These are phyloP conservation scores for Linyphia triangularis DNA, from an alignment of 2,888 invertebrate species.

Conservation along the genomic window DNA sequence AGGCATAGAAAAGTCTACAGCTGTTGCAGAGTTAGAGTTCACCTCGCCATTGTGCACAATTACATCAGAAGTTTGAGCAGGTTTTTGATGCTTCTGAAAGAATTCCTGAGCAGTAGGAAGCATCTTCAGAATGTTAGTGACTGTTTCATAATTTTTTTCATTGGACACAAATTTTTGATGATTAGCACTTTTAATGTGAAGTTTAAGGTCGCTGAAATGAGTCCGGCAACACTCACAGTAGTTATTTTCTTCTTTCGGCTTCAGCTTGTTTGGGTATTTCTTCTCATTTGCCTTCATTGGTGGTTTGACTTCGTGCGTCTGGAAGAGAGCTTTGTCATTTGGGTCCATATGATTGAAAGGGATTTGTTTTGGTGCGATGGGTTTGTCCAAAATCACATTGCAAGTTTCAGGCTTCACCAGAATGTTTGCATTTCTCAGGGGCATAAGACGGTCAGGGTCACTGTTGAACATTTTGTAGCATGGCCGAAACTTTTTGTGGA, in stretches of 20 bases:
- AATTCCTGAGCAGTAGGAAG: conserved; percentile 67
- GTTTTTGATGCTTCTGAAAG: conserved; percentile 50
- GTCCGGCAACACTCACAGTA: conserved; percentile 70
- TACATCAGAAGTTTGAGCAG: conserved; percentile 4
- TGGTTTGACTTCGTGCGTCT: conserved; percentile 23
- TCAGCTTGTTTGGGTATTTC: conserved; percentile 34
- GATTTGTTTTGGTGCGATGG: conserved; percentile 27
- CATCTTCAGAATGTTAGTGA: conserved; percentile 63
- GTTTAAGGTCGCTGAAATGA: conserved; percentile 61
- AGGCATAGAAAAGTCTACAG: conserved; percentile 30
- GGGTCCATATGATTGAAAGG: conserved; percentile 47
- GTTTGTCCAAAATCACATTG: conserved; percentile 56
- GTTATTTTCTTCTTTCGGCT: conserved; percentile 62
- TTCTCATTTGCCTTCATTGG: conserved; percentile 44
- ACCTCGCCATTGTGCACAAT: conserved; percentile 1
- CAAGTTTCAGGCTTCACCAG: conserved; percentile 49
- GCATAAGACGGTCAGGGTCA: conserved; percentile 57
- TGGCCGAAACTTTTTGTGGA: conserved; percentile 57
- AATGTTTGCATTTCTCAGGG: conserved; percentile 58
- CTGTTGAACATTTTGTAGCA: conserved; percentile 65
- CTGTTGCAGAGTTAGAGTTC: background rate
- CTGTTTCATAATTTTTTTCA: conserved; percentile 70
- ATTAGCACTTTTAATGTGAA: conserved; percentile 57
- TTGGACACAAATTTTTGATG: conserved; percentile 66
- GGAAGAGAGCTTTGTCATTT: conserved; percentile 3